Evolutionary conservation across 2,113 vertebrate species (phyloP).

Genomic region (Turnix velox): DNA sequence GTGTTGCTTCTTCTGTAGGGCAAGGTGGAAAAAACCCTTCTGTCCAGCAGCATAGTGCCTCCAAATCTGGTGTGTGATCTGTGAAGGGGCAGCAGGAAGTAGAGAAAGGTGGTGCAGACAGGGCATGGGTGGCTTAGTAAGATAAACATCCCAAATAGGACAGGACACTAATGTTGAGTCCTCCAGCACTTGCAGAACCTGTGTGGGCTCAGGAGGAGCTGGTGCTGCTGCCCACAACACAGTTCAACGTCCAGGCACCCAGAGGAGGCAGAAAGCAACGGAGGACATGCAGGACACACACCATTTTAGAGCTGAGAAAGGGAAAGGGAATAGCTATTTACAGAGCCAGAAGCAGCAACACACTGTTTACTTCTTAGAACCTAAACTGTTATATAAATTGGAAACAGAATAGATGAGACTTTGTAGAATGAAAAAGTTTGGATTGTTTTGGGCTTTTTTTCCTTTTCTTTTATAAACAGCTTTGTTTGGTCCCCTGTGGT

Average conservation of each 20-base stretch:
- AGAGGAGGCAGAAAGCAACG: not conserved
- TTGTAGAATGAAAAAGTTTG: not conserved
- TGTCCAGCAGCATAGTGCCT: not conserved
- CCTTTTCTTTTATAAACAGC: not conserved
- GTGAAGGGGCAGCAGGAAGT: not conserved
- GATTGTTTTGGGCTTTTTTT: fast-evolving
- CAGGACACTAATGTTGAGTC: not conserved
- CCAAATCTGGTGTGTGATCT: not conserved
- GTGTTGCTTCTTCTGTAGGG: not conserved
- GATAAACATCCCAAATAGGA: not conserved
- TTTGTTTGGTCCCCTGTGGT: not conserved
- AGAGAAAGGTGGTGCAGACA: not conserved
- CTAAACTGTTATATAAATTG: not conserved
- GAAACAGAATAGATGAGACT: not conserved
- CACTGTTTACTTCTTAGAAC: not conserved
- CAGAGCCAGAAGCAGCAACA: not conserved
- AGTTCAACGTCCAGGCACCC: fast-evolving
- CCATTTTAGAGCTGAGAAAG: not conserved
- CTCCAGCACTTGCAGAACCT: not conserved
- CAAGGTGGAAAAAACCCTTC: not conserved
- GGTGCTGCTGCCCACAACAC: not conserved
- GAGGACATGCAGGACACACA: not conserved
- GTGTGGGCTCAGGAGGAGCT: not conserved
- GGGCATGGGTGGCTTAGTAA: not conserved
- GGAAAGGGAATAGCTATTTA: not conserved